Conservation (phyloP, 2,113 vertebrate genomes). For the Pluvialis apricaria region DNA sequence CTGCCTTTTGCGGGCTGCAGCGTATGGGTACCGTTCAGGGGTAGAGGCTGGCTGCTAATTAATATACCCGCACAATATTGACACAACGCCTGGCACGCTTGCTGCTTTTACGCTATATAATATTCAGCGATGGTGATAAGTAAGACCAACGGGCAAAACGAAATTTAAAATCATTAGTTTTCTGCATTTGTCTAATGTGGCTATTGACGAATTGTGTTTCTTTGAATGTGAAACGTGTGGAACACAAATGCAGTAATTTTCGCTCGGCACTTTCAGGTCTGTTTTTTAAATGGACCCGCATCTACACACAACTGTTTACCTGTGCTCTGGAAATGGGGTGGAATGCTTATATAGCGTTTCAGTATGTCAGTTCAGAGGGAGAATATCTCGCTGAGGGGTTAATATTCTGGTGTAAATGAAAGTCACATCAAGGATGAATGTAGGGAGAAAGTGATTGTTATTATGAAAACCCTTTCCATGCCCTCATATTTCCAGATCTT, state of each 20-base stretch:
- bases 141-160: background rate
- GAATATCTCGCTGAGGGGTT: background rate
- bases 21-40: fast-evolving
- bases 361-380: background rate
- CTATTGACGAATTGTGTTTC: background rate
- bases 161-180: background rate
- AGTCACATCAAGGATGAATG: background rate
- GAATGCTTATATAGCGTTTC: background rate
- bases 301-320: background rate
- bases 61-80: background rate
- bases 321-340: background rate
- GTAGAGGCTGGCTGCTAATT: background rate
- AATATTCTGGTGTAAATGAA: background rate
- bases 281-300: background rate
- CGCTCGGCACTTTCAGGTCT: background rate
- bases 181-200: background rate
- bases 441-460: background rate
- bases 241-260: background rate
- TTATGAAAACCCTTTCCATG: background rate
- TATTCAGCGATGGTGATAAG: background rate
- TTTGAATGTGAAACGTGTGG: background rate
- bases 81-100: background rate
- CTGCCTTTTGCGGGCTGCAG: background rate
- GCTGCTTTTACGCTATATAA: background rate
- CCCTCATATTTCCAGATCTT: background rate